Conservation (phyloP, 2,797 vertebrate genomes). For the Eulemur mongoz region DNA sequence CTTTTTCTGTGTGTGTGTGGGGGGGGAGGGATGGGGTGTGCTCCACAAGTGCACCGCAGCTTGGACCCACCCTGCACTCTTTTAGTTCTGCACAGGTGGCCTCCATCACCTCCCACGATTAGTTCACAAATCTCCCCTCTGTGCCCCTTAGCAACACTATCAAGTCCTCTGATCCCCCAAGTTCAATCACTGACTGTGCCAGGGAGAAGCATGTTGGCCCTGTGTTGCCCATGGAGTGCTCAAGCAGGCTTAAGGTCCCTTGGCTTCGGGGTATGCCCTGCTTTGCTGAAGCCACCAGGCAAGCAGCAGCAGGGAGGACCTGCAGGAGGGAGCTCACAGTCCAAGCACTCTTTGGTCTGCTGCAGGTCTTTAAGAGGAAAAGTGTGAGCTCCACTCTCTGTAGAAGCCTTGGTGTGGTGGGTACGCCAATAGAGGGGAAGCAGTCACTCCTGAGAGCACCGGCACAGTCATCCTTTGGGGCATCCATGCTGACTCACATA, state of each 20-base stretch:
- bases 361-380: too few species aligned
- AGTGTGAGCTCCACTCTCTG: background rate
- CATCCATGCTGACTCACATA: background rate
- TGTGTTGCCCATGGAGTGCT: too few species aligned
- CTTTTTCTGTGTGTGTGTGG: too few species aligned
- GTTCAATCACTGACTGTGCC: background rate
- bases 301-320: background rate
- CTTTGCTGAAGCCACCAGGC: background rate
- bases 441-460: background rate
- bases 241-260: too few species aligned
- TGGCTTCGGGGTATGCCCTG: background rate
- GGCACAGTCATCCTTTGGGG: background rate
- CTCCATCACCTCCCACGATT: too few species aligned
- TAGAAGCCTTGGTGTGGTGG: background rate
- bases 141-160: background rate
- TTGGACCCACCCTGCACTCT: too few species aligned
- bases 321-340: background rate
- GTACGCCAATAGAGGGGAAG: background rate
- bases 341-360: background rate
- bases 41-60: too few species aligned
- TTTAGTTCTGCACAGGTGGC: background rate
- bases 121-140: background rate
- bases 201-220: background rate
- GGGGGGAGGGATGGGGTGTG: too few species aligned
- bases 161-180: background rate